Evolutionary conservation across 1,140 invertebrate species (phyloP).

Genomic region (Pseudobourletiella spinata): DNA sequence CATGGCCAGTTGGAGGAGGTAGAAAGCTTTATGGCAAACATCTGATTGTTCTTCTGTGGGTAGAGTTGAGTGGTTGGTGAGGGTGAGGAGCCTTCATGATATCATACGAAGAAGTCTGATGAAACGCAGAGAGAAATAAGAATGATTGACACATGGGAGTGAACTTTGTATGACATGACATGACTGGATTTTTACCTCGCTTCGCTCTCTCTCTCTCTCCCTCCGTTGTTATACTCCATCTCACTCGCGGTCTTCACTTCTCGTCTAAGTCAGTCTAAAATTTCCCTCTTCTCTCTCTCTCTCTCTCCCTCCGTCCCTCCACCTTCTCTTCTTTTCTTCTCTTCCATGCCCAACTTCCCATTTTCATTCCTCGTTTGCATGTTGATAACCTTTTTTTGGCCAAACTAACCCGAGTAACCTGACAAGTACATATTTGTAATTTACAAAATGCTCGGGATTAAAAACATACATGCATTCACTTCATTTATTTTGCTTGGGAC

Average conservation of each 20-base stretch:
- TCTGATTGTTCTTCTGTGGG: constrained; percentile 8
- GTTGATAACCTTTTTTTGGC: constrained; percentile 36
- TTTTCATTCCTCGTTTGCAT: constrained; percentile 37
- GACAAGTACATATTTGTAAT: too few relatives aligned
- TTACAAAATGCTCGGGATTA: too few relatives aligned
- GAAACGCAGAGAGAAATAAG: constrained; percentile 25
- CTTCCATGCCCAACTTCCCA: constrained; percentile 31
- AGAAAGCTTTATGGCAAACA: background rate
- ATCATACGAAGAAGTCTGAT: constrained; percentile 21
- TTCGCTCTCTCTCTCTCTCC: background rate
- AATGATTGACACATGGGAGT: constrained; percentile 37
- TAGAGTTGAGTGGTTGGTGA: constrained; percentile 11
- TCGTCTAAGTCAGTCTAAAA: too few relatives aligned
- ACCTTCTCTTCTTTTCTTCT: background rate
- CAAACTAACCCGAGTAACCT: background rate
- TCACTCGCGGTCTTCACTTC: too few relatives aligned
- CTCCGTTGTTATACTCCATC: too few relatives aligned
- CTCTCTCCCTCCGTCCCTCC: background rate
- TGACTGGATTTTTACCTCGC: constrained; percentile 34
- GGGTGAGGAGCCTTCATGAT: constrained; percentile 22
- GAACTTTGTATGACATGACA: constrained; percentile 37
- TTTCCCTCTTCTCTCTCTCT: too few relatives aligned
- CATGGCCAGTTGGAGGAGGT: background rate
- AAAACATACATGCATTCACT: too few relatives aligned
- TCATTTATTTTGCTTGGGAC: too few relatives aligned